Evolutionary conservation across 2,113 vertebrate species (phyloP).

Genomic region (Eudyptes chrysolophus): DNA sequence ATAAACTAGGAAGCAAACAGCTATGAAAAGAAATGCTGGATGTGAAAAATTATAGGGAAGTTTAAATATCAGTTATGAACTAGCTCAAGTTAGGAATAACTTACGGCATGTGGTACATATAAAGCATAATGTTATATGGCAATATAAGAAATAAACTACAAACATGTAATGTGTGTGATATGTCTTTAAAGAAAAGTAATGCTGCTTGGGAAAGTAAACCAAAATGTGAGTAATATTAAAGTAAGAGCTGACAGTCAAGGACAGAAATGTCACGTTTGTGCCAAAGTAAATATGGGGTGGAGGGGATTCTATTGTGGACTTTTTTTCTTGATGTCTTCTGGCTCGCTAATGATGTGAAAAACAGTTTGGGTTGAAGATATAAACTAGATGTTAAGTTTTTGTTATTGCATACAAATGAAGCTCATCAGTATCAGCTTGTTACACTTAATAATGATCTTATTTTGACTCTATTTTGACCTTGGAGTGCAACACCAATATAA

Average conservation of each 20-base stretch:
- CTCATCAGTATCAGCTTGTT: conserved; percentile 21
- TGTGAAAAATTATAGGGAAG: neutral
- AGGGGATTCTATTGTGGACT: neutral
- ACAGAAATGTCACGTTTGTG: neutral
- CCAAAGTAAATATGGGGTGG: neutral
- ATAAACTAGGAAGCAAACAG: neutral
- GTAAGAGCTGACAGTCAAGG: neutral
- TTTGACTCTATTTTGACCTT: conserved; percentile 15
- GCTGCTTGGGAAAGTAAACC: neutral
- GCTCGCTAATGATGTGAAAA: conserved; percentile 41
- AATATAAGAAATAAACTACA: neutral
- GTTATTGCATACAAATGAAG: neutral
- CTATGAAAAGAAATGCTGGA: neutral
- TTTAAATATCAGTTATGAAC: neutral
- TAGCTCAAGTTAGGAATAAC: neutral
- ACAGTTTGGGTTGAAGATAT: neutral
- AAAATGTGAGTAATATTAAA: neutral
- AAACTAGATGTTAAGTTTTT: neutral
- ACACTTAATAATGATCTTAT: conserved; percentile 6
- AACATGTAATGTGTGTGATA: neutral
- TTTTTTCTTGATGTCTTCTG: neutral
- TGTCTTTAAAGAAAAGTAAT: neutral
- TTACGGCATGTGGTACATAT: neutral
- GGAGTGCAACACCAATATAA: neutral
- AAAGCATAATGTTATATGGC: neutral